A percentile compares a stretch with the other conserved stretches of the same genome.
These are phyloP conservation scores for Drosophila equinoxialis DNA, from an alignment of 1,140 invertebrate species.

Conservation along the genomic window DNA sequence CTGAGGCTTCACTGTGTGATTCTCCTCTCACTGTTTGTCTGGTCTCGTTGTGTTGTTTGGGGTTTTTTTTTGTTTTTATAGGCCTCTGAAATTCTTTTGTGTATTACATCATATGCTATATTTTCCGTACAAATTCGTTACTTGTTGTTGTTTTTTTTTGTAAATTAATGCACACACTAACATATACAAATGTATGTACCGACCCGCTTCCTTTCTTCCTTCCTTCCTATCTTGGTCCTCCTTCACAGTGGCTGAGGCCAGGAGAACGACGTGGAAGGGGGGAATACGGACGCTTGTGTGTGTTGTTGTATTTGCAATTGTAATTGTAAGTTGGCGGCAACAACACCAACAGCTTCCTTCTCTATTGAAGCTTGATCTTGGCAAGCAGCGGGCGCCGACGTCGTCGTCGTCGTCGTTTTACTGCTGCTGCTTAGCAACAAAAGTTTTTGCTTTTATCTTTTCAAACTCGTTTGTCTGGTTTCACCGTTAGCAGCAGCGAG, in stretches of 20 bases:
- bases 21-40: not conserved
- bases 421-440: constrained; percentile 70
- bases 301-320: constrained; percentile 74
- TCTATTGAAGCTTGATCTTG: constrained; percentile 63
- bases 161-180: constrained; percentile 3
- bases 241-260: not conserved
- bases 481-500: constrained; percentile 15
- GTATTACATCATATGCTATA: constrained; percentile 46
- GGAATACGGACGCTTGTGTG: constrained; percentile 5
- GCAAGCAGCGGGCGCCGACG: constrained; percentile 10
- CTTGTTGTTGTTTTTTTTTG: constrained; percentile 16
- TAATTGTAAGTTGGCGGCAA: constrained; percentile 46
- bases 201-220: not conserved
- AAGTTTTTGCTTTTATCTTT: constrained; percentile 54
- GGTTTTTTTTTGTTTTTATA: constrained; percentile 34
- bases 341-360: not conserved
- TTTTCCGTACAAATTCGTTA: constrained; percentile 9
- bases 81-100: constrained; percentile 43
- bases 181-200: no score
- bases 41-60: not conserved
- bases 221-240: not conserved
- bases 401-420: not conserved
- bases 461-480: constrained; percentile 72
- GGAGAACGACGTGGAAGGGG: constrained; percentile 23
- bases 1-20: not conserved